Evolutionary conservation across 2,113 vertebrate species (phyloP).

Genomic region (Amphiprion percula): DNA sequence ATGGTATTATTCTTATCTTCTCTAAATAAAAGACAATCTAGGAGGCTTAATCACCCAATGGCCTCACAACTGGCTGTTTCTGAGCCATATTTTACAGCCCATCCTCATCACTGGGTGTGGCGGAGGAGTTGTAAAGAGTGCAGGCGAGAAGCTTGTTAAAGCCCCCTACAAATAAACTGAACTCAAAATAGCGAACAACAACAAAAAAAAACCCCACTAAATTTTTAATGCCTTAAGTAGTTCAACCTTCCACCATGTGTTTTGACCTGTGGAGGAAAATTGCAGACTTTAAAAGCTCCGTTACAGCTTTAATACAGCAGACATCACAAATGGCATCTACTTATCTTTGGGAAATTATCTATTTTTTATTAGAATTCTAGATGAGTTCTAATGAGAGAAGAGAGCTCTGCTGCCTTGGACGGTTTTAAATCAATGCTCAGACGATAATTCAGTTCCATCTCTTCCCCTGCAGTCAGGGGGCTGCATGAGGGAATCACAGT

Average conservation of each 20-base stretch:
- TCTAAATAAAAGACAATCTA: neutral
- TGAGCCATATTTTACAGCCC: neutral
- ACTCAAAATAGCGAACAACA: too few species aligned
- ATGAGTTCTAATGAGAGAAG: constrained; percentile 18
- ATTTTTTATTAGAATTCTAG: constrained; percentile 35
- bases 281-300: neutral
- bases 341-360: constrained; percentile 26
- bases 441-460: constrained; percentile 72
- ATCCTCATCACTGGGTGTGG: too few species aligned
- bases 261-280: neutral
- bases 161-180: neutral
- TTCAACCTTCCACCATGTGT: neutral
- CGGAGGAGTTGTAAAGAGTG: too few species aligned
- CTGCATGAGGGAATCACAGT: constrained; percentile 61
- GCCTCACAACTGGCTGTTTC: neutral
- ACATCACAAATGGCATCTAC: neutral
- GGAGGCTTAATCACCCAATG: neutral
- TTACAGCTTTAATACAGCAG: neutral
- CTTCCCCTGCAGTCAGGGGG: constrained; percentile 36
- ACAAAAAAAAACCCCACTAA: too few species aligned
- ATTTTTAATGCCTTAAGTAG: neutral
- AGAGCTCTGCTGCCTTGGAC: constrained; percentile 46
- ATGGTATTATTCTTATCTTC: neutral
- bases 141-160: neutral
- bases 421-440: constrained; percentile 61